phyloP scores from a whole-genome alignment of 2,113 vertebrate genomes.

The Xiphorhynchus elegans region DNA sequence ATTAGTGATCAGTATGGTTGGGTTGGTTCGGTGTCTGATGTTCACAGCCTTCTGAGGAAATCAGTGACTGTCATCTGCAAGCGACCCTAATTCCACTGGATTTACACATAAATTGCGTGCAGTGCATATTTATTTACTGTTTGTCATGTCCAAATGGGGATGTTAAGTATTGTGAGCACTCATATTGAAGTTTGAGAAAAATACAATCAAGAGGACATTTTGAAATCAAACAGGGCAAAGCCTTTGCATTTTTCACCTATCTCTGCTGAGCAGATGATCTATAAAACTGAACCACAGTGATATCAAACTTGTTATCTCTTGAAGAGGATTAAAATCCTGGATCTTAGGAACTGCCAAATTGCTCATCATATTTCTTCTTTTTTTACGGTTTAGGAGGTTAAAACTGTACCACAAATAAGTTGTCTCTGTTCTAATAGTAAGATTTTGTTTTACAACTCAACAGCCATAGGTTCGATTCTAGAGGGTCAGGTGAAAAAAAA shows the following conservation, averaged over 20 bases:
- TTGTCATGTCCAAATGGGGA: background rate
- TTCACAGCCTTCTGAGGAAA: background rate
- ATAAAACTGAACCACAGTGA: background rate
- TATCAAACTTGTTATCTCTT: background rate
- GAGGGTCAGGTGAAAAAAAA: background rate
- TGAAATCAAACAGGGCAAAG: background rate
- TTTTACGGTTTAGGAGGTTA: background rate
- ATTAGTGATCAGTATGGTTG: background rate
- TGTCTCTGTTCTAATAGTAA: background rate
- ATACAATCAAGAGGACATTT: background rate
- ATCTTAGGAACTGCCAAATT: background rate
- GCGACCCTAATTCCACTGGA: background rate
- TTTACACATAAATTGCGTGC: background rate
- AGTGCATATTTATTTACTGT: background rate
- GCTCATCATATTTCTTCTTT: background rate
- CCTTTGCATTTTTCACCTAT: background rate
- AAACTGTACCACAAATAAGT: background rate
- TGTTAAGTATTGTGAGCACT: background rate
- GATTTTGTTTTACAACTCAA: background rate
- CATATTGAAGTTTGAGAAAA: background rate
- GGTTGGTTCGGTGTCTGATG: background rate
- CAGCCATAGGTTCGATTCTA: background rate
- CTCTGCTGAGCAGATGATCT: background rate
- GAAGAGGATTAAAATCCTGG: background rate
- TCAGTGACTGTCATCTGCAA: background rate